phyloP scores from a whole-genome alignment of 2,888 invertebrate species.

The Cryptocephalus primarius region DNA sequence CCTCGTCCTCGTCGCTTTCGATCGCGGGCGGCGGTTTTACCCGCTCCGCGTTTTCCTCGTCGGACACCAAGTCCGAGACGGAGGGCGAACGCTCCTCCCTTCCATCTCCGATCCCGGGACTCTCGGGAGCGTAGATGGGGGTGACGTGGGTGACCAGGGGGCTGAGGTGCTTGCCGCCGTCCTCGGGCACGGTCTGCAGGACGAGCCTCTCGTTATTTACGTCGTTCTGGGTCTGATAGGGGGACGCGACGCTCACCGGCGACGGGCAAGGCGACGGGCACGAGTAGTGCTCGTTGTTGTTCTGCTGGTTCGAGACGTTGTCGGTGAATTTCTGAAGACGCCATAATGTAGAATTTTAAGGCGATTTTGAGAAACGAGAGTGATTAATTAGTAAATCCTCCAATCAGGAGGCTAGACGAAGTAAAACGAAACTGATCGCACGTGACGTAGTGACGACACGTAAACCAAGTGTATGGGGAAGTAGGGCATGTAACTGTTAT shows the following conservation, averaged over 20 bases:
- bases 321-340: constrained; percentile 12
- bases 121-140: constrained; percentile 4
- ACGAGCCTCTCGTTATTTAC: neutral
- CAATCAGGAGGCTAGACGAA: no score
- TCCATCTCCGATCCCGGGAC: neutral
- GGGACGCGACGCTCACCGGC: constrained; percentile 11
- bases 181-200: neutral
- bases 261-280: constrained; percentile 18
- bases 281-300: constrained; percentile 8
- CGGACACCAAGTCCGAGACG: neutral
- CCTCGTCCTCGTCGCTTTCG: constrained; percentile 25
- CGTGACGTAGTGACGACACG: no score
- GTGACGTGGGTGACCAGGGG: constrained; percentile 5
- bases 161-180: constrained; percentile 1
- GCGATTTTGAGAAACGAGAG: no score
- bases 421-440: no score
- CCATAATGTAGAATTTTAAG: neutral
- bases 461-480: no score
- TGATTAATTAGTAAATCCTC: no score
- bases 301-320: constrained; percentile 9
- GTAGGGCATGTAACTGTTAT: no score
- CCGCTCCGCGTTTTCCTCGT: constrained; percentile 1
- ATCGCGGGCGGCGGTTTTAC: constrained; percentile 2
- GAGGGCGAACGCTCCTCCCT: no score
- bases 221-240: neutral